Evolutionary conservation across 2,113 vertebrate genomes (phyloP).

Genomic region (Cheirogaleus medius): DNA sequence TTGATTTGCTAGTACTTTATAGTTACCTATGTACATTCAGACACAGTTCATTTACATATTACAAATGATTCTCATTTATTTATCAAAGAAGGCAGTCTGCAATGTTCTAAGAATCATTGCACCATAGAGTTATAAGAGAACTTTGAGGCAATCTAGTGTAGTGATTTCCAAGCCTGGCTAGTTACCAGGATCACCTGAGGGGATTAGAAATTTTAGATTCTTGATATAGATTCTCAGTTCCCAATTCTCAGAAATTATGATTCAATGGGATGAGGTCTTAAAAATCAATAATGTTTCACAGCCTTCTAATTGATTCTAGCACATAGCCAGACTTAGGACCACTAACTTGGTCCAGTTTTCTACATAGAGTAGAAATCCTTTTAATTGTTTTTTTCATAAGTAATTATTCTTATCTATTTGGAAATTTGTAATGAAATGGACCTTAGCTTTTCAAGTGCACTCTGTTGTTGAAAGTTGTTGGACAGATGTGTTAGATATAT

Average conservation of each 20-base stretch:
- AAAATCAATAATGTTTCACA: neutral
- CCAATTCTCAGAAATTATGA: neutral
- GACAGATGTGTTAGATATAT: neutral
- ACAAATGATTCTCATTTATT: conserved; percentile 1
- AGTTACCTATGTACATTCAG: neutral
- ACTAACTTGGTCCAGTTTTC: neutral
- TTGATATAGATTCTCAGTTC: neutral
- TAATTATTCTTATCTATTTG: neutral
- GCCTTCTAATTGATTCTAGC: neutral
- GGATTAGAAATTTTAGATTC: conserved; percentile 1
- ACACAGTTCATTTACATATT: neutral
- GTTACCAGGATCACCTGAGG: neutral
- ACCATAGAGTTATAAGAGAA: neutral
- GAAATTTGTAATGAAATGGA: conserved; percentile 11
- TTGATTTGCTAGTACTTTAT: neutral
- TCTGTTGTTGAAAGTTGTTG: neutral
- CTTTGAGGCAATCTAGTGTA: neutral
- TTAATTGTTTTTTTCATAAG: neutral
- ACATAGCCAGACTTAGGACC: neutral
- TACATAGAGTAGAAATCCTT: neutral
- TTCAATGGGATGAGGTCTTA: neutral
- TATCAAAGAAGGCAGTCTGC: neutral
- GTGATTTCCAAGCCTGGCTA: neutral
- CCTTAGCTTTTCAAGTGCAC: conserved; percentile 11
- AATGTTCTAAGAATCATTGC: neutral